These are phyloP conservation scores for Nymphalis urticae DNA, from an alignment of 2,888 invertebrate genomes.

Conservation along the genomic window DNA sequence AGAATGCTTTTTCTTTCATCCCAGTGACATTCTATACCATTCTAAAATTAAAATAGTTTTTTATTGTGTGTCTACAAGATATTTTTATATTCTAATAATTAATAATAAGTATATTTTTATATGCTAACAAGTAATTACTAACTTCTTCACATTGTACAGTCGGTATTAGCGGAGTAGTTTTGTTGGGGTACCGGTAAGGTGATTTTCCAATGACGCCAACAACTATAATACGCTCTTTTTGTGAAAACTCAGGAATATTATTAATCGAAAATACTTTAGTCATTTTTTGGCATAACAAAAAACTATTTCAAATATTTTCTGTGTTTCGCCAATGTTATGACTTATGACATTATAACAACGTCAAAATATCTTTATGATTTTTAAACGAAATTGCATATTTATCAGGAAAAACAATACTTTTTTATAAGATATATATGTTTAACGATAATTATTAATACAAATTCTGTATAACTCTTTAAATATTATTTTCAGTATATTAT, in stretches of 20 bases:
- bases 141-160: slow-evolving; percentile 72
- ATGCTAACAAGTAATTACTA: slow-evolving; percentile 30
- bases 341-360: neutral
- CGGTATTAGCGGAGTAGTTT: slow-evolving; percentile 82
- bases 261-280: slow-evolving; percentile 62
- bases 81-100: neutral
- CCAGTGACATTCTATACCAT: slow-evolving; percentile 82
- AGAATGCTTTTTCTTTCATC: slow-evolving; percentile 76
- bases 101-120: neutral
- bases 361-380: neutral
- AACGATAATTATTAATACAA: too few species aligned
- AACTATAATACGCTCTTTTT: slow-evolving; percentile 83
- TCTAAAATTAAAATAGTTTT: slow-evolving; percentile 55
- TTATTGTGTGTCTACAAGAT: neutral
- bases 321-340: neutral
- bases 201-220: slow-evolving; percentile 88
- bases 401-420: too few species aligned
- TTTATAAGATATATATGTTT: too few species aligned
- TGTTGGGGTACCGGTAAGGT: slow-evolving; percentile 84
- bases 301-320: neutral
- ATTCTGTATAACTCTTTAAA: too few species aligned
- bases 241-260: slow-evolving; percentile 73
- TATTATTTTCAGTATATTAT: neutral
- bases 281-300: slow-evolving; percentile 26
- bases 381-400: neutral